Percentiles rank a stretch among this genome's conserved stretches.
Evolutionary conservation across 1,140 invertebrate genomes (phyloP).

Genomic region (Brachionus asplanchnoidis): DNA sequence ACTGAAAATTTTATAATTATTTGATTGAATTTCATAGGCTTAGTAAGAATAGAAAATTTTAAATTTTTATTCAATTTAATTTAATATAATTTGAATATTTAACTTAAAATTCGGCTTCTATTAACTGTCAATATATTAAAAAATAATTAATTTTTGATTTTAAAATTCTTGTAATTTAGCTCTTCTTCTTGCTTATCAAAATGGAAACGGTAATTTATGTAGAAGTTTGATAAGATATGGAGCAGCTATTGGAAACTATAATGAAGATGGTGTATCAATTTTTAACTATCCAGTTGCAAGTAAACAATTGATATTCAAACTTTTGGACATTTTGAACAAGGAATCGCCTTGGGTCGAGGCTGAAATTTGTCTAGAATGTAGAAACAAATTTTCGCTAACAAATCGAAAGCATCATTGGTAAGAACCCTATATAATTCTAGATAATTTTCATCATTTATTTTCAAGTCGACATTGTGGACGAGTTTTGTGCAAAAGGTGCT

Average conservation of each 20-base stretch:
- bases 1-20: too few relatives aligned
- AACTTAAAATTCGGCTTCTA: too few relatives aligned
- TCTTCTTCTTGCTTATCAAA: conserved; percentile 83
- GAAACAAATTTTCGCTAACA: conserved; percentile 81
- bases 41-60: too few relatives aligned
- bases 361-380: conserved; percentile 85
- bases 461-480: conserved; percentile 87
- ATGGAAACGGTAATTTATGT: conserved; percentile 85
- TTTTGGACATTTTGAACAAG: conserved; percentile 69
- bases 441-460: conserved; percentile 45
- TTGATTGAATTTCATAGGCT: too few relatives aligned
- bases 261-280: conserved; percentile 82
- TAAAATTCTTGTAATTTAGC: conserved; percentile 51
- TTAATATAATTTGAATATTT: too few relatives aligned
- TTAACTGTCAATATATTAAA: too few relatives aligned
- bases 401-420: conserved; percentile 92
- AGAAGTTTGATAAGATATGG: conserved; percentile 76
- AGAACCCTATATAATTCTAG: conserved; percentile 45
- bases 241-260: conserved; percentile 79
- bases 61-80: too few relatives aligned
- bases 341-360: conserved; percentile 88
- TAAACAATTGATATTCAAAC: conserved; percentile 75
- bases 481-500: conserved; percentile 84
- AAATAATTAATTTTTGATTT: too few relatives aligned
- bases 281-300: conserved; percentile 92